Evolutionary conservation across 2,797 vertebrate species (phyloP).

Genomic region (Natrix natrix): DNA sequence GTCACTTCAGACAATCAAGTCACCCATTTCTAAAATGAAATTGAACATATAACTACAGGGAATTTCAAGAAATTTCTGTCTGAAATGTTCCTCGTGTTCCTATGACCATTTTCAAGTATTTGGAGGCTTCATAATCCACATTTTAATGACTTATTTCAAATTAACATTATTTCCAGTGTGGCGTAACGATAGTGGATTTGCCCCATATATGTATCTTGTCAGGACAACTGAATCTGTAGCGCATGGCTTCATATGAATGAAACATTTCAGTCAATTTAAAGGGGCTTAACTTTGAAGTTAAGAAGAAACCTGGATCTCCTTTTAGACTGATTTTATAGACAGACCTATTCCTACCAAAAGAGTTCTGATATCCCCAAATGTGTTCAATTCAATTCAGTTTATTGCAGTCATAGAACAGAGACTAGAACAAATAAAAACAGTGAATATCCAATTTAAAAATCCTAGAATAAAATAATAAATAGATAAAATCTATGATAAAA

Average conservation of each 20-base stretch:
- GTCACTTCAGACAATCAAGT: not conserved
- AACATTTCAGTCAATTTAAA: not conserved
- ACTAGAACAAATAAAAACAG: too few species aligned
- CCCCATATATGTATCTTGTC: not conserved
- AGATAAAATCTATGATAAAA: too few species aligned
- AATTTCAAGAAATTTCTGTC: not conserved
- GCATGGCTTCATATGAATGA: not conserved
- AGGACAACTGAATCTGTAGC: not conserved
- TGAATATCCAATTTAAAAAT: too few species aligned
- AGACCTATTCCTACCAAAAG: not conserved
- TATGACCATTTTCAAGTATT: not conserved
- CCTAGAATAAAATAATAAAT: too few species aligned
- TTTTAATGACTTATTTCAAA: not conserved
- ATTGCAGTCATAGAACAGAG: too few species aligned
- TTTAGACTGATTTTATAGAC: not conserved
- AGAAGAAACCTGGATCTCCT: not conserved
- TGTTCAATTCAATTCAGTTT: too few species aligned
- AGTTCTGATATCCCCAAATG: not conserved
- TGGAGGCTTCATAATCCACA: not conserved
- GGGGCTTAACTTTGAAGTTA: slow-evolving; percentile 1
- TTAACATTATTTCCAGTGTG: not conserved
- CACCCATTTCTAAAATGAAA: not conserved
- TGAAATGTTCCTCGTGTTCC: not conserved
- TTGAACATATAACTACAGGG: not conserved
- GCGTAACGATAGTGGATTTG: not conserved